Percentiles rank a stretch among this genome's conserved stretches.
Conservation (phyloP, 2,797 vertebrate species). For the Lutjanus campechanus region DNA sequence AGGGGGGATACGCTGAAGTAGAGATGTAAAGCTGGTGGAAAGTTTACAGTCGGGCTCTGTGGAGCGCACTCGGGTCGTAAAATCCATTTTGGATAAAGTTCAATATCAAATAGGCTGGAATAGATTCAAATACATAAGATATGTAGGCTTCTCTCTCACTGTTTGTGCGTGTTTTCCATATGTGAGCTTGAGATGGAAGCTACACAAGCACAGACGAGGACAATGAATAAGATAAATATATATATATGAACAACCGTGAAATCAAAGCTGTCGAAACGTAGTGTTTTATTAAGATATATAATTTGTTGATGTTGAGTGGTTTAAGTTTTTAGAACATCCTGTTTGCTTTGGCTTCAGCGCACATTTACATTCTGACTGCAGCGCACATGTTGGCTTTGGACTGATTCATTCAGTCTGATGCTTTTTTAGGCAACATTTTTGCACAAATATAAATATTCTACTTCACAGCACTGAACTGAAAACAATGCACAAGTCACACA, state of each 20-base stretch:
- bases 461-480: background rate
- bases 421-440: background rate
- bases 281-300: conserved; percentile 13
- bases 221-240: conserved; percentile 10
- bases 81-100: conserved; percentile 23
- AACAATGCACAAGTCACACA: background rate
- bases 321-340: background rate
- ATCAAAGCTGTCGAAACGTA: background rate
- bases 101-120: conserved; percentile 11
- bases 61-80: conserved; percentile 6
- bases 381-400: background rate
- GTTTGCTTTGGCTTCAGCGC: conserved; percentile 10
- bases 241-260: background rate
- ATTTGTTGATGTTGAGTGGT: background rate
- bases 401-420: conserved; percentile 14
- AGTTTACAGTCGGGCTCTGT: background rate
- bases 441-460: background rate
- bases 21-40: background rate
- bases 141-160: background rate
- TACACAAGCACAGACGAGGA: conserved; percentile 22
- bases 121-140: conserved; percentile 14
- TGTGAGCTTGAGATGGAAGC: conserved; percentile 27
- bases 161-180: conserved; percentile 30
- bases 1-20: background rate
- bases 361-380: background rate